Evolutionary conservation across 1,140 invertebrate genomes (phyloP).

Genomic region (Papilio xuthus): DNA sequence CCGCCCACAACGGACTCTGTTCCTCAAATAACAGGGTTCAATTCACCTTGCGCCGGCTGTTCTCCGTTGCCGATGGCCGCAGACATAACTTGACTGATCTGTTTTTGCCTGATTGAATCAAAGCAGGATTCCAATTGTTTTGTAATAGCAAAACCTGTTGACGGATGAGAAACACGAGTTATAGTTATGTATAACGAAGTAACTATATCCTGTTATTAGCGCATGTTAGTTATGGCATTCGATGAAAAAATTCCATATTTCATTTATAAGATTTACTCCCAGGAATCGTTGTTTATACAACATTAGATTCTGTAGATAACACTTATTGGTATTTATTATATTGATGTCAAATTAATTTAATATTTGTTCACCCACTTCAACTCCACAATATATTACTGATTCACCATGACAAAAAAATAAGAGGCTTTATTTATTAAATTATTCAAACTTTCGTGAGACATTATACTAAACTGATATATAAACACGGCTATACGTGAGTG

Average conservation of each 20-base stretch:
- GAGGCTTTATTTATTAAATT: too few species aligned
- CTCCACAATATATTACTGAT: too few species aligned
- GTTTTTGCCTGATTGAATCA: conserved; percentile 49
- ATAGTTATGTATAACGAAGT: conserved; percentile 34
- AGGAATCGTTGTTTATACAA: conserved; percentile 13
- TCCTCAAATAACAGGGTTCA: conserved; percentile 74
- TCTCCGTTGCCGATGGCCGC: conserved; percentile 49
- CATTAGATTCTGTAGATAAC: background rate
- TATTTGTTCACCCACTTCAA: too few species aligned
- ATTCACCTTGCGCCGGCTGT: conserved; percentile 50
- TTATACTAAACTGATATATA: too few species aligned
- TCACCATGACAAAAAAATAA: too few species aligned
- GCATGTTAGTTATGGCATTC: conserved; percentile 32
- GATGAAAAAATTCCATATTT: conserved; percentile 24
- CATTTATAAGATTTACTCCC: conserved; percentile 15
- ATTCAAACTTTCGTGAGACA: too few species aligned
- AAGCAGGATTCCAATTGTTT: conserved; percentile 46
- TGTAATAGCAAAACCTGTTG: conserved; percentile 40
- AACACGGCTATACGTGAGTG: too few species aligned
- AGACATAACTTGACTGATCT: conserved; percentile 57
- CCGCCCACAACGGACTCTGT: conserved; percentile 56
- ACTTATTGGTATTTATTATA: background rate
- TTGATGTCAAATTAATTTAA: background rate
- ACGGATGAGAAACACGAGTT: conserved; percentile 39
- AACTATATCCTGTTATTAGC: conserved; percentile 37